Percentiles rank a stretch among this genome's conserved stretches.
Conservation (phyloP, 2,797 vertebrate species). For the Acanthornis magna region DNA sequence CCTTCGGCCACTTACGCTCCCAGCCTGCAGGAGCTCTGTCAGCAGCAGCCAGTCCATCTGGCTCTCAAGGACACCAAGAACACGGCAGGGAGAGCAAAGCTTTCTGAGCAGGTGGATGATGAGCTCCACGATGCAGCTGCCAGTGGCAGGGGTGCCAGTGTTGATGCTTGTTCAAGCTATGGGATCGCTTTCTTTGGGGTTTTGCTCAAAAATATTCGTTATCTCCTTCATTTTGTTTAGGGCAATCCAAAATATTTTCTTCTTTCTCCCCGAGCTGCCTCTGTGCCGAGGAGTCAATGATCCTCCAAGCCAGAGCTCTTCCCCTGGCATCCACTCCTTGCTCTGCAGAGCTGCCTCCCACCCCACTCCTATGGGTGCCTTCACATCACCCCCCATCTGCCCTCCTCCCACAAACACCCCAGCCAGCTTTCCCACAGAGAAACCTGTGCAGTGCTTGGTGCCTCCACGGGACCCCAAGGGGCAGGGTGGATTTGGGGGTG, state of each 20-base stretch:
- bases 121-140: not conserved
- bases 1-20: accelerated
- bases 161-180: not conserved
- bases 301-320: not conserved
- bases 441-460: accelerated
- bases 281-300: accelerated
- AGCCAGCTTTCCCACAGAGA: not conserved
- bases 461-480: not conserved
- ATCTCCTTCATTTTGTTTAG: not conserved
- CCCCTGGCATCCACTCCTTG: accelerated
- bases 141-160: accelerated
- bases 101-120: not conserved
- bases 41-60: not conserved
- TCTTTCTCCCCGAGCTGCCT: not conserved
- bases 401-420: not conserved
- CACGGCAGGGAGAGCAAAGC: not conserved
- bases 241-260: not conserved
- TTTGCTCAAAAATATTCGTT: not conserved
- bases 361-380: accelerated
- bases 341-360: not conserved
- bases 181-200: not conserved
- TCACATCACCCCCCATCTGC: accelerated
- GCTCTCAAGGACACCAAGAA: not conserved
- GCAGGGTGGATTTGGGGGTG: accelerated
- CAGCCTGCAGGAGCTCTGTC: not conserved